These are phyloP conservation scores for Micromys minutus DNA, from an alignment of 2,113 vertebrate species.

Conservation along the genomic window DNA sequence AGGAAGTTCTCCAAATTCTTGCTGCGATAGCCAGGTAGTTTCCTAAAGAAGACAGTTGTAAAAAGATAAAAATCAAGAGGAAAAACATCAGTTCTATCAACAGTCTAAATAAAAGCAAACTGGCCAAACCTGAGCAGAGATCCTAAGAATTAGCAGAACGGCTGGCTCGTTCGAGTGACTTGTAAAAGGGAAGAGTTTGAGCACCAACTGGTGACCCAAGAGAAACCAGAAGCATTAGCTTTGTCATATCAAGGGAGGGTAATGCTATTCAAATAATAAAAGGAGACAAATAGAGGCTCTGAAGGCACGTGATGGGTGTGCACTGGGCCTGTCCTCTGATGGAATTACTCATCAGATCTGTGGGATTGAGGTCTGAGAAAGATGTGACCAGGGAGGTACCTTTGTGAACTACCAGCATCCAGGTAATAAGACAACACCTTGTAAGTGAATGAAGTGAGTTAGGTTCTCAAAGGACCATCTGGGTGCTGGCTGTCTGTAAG, in stretches of 20 bases:
- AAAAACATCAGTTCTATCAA: not conserved
- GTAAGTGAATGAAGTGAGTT: not conserved
- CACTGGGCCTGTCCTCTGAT: not conserved
- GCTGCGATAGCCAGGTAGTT: not conserved
- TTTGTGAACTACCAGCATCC: not conserved
- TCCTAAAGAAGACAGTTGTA: slow-evolving; percentile 8
- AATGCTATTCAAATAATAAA: not conserved
- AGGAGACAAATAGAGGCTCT: not conserved
- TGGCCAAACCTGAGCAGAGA: not conserved
- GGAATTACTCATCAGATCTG: not conserved
- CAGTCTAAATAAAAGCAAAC: not conserved
- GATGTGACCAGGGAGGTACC: not conserved
- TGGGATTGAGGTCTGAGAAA: not conserved
- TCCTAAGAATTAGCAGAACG: not conserved
- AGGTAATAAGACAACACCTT: not conserved
- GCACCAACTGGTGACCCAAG: not conserved
- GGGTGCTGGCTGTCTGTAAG: not conserved
- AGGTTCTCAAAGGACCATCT: not conserved
- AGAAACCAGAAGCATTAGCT: not conserved
- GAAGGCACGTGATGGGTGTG: not conserved
- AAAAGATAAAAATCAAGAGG: not conserved
- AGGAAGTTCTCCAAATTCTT: not conserved
- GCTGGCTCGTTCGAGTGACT: not conserved
- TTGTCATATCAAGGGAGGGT: not conserved
- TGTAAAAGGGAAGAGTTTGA: not conserved